Evolutionary conservation across 2,797 vertebrate genomes (phyloP).

Genomic region (Pogoniulus pusillus): DNA sequence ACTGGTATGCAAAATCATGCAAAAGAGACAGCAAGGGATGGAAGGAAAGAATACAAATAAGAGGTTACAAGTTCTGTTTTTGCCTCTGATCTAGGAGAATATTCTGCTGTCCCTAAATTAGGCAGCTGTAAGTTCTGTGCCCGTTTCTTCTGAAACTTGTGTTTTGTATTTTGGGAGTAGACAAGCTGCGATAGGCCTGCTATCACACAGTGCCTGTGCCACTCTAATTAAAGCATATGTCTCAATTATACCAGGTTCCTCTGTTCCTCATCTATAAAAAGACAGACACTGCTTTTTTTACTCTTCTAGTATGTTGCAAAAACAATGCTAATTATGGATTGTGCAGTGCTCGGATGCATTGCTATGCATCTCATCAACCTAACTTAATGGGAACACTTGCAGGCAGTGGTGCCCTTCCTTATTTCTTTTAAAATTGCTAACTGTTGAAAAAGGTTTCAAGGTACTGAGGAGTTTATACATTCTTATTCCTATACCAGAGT

Average conservation of each 20-base stretch:
- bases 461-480: not conserved
- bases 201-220: not conserved
- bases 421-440: not conserved
- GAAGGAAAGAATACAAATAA: not conserved
- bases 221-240: conserved; percentile 35
- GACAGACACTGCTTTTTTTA: not conserved
- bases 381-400: not conserved
- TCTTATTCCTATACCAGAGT: not conserved
- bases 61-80: not conserved
- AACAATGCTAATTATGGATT: not conserved
- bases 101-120: not conserved
- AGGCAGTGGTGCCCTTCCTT: not conserved
- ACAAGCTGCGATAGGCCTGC: not conserved
- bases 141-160: not conserved
- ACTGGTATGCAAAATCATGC: not conserved
- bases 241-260: conserved; percentile 5
- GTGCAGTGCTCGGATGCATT: not conserved
- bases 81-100: not conserved
- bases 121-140: not conserved
- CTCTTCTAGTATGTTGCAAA: conserved; percentile 1
- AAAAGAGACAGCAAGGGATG: not conserved
- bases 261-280: conserved; percentile 22
- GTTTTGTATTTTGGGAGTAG: not conserved
- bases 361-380: not conserved
- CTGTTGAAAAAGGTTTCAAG: not conserved